Evolutionary conservation across 1,140 invertebrate species (phyloP).

Genomic region (Radopholus similis): DNA sequence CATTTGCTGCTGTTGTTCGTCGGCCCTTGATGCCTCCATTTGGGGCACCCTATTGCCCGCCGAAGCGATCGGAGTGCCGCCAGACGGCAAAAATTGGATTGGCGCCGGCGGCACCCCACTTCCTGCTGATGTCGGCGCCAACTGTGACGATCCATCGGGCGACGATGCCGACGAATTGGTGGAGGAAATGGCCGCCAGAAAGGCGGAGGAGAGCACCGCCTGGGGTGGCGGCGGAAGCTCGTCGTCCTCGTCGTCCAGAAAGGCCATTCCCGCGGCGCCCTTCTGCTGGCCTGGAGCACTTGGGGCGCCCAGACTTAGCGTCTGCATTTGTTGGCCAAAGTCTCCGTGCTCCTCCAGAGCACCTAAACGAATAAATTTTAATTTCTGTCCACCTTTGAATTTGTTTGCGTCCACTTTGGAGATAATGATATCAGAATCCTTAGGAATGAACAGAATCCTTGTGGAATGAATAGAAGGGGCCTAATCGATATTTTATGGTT

Average conservation of each 20-base stretch:
- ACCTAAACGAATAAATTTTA: not conserved
- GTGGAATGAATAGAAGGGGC: too few species aligned
- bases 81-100: conserved; percentile 1
- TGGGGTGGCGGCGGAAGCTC: conserved; percentile 38
- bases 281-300: not conserved
- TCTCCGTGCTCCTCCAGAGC: too few species aligned
- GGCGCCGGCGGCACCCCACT: not conserved
- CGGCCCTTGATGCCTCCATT: not conserved
- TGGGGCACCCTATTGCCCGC: not conserved
- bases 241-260: conserved; percentile 36
- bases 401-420: too few species aligned
- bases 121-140: not conserved
- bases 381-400: too few species aligned
- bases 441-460: too few species aligned
- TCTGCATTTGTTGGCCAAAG: not conserved
- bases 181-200: not conserved
- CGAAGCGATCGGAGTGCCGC: not conserved
- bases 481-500: too few species aligned
- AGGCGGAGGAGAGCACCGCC: not conserved
- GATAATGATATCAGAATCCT: too few species aligned
- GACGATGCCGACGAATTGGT: conserved; percentile 8
- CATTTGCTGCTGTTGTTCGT: not conserved
- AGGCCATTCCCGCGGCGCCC: not conserved
- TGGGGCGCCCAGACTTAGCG: not conserved
- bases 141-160: not conserved